These are phyloP conservation scores for Cololabis saira DNA, from an alignment of 2,113 vertebrate genomes.

Conservation along the genomic window DNA sequence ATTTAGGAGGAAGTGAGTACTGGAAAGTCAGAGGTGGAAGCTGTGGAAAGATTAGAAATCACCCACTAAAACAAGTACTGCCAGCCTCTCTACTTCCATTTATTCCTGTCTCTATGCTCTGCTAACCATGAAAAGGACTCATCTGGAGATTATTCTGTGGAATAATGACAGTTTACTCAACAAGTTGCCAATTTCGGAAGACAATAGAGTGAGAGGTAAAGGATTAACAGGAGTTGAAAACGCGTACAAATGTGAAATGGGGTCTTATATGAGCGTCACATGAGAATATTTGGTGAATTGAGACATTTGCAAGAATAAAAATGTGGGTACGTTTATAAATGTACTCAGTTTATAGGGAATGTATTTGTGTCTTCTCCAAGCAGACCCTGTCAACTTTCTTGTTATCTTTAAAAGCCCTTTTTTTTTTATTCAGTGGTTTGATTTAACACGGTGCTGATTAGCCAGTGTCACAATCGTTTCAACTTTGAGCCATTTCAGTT, in stretches of 20 bases:
- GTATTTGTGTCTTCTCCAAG: slow-evolving; percentile 1
- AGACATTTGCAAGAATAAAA: slow-evolving; percentile 8
- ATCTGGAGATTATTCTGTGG: slow-evolving; percentile 35
- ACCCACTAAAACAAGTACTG: slow-evolving; percentile 10
- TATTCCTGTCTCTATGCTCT: slow-evolving; percentile 29
- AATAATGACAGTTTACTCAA: slow-evolving; percentile 30
- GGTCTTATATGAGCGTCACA: slow-evolving; percentile 8
- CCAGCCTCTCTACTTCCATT: slow-evolving; percentile 34
- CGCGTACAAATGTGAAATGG: neutral
- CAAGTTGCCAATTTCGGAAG: slow-evolving; percentile 31
- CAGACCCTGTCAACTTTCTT: neutral
- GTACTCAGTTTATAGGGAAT: neutral
- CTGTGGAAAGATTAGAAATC: slow-evolving; percentile 45
- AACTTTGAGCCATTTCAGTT: slow-evolving; percentile 5
- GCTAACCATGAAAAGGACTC: slow-evolving; percentile 40
- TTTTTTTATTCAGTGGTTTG: slow-evolving; percentile 5
- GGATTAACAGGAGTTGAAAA: neutral
- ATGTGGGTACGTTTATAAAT: slow-evolving; percentile 7
- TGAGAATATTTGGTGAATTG: neutral
- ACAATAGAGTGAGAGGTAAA: slow-evolving; percentile 27
- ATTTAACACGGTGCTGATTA: slow-evolving; percentile 22
- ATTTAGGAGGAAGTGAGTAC: slow-evolving; percentile 24
- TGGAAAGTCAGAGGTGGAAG: slow-evolving; percentile 33
- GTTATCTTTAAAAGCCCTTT: neutral
- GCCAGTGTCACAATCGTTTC: neutral